Percentiles rank a stretch among this genome's conserved stretches.
These are phyloP conservation scores for Drosophila punjabiensis DNA, from an alignment of 1,140 invertebrate genomes.

Conservation along the genomic window DNA sequence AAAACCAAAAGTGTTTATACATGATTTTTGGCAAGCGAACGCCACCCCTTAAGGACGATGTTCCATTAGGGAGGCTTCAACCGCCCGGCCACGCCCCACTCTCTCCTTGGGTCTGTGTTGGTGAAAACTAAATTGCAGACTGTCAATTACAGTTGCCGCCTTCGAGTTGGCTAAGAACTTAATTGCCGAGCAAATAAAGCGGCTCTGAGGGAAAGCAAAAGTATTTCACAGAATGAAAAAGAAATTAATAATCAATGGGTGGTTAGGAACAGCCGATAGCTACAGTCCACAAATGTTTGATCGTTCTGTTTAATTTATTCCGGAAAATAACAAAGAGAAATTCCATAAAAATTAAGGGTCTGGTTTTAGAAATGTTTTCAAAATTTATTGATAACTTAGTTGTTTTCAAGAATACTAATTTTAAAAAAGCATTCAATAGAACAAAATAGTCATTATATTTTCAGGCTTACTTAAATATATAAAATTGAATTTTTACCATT, in stretches of 20 bases:
- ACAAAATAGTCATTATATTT: background rate
- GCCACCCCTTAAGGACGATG: slow-evolving; percentile 19
- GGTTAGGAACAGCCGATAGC: slow-evolving; percentile 3
- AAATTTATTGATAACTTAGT: background rate
- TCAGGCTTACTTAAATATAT: background rate
- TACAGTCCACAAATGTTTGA: background rate
- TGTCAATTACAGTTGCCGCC: slow-evolving; percentile 79
- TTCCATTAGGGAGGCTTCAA: slow-evolving; percentile 42
- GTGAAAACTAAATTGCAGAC: slow-evolving; percentile 57
- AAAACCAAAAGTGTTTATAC: slow-evolving; percentile 48
- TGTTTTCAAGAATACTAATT: background rate
- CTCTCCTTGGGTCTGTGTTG: slow-evolving; percentile 8
- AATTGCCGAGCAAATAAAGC: slow-evolving; percentile 56
- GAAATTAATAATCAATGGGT: slow-evolving; percentile 68
- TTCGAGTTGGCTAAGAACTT: slow-evolving; percentile 44
- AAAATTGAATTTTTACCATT: background rate
- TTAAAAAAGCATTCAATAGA: background rate
- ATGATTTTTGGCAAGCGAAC: slow-evolving; percentile 35
- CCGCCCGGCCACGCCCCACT: slow-evolving; percentile 47
- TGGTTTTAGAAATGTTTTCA: background rate
- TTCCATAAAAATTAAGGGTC: background rate
- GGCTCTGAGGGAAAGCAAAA: slow-evolving; percentile 10
- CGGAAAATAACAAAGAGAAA: background rate
- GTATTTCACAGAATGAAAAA: slow-evolving; percentile 17
- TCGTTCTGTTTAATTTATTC: background rate